Conservation (phyloP, 1,140 invertebrate genomes). For the Heliconius melpomene region DNA sequence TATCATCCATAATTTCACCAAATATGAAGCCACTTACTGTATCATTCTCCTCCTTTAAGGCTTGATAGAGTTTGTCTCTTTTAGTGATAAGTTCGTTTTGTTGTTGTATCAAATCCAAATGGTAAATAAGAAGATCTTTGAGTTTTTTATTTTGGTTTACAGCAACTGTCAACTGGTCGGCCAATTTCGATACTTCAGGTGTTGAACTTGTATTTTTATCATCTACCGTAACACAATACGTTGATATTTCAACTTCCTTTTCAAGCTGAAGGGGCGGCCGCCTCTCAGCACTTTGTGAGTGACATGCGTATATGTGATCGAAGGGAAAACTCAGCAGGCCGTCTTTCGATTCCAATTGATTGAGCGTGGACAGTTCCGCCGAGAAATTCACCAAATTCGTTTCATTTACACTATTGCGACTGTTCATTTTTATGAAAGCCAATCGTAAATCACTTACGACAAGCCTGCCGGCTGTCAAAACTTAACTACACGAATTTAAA, state of each 20-base stretch:
- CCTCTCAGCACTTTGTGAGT: conserved; percentile 59
- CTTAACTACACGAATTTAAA: conserved; percentile 59
- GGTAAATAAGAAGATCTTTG: conserved; percentile 64
- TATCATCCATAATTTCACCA: not conserved
- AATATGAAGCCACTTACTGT: conserved; percentile 55
- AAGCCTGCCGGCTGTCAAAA: conserved; percentile 75
- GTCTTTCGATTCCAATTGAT: conserved; percentile 69
- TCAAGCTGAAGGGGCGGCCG: conserved; percentile 54
- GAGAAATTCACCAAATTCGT: conserved; percentile 75
- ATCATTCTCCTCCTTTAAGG: conserved; percentile 70
- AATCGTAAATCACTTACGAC: conserved; percentile 60
- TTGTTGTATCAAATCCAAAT: conserved; percentile 70
- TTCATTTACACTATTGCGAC: conserved; percentile 75
- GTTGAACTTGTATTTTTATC: conserved; percentile 45
- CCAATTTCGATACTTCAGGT: conserved; percentile 46
- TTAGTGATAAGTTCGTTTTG: conserved; percentile 68
- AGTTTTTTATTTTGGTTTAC: conserved; percentile 64
- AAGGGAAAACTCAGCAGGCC: conserved; percentile 71
- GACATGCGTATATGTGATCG: conserved; percentile 73
- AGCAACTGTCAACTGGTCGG: conserved; percentile 49
- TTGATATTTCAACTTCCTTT: conserved; percentile 60
- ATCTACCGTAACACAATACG: conserved; percentile 55
- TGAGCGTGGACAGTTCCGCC: conserved; percentile 60
- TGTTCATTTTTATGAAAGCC: conserved; percentile 74
- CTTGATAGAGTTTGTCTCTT: conserved; percentile 61